phyloP scores from a whole-genome alignment of 2,888 invertebrate genomes.

The Caenorhabditis doughertyi region DNA sequence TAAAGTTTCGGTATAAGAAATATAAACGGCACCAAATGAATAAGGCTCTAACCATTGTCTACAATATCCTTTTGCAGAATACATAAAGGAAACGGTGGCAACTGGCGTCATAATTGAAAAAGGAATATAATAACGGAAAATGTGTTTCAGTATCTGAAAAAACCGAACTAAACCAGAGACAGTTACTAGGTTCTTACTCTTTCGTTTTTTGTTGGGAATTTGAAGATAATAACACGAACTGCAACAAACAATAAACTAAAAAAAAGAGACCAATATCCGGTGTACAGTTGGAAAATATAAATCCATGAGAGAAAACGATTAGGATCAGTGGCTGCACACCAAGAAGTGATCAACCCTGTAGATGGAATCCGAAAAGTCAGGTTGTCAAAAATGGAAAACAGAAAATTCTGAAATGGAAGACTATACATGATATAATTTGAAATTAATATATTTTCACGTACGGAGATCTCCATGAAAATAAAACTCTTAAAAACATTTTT shows the following conservation, averaged over 20 bases:
- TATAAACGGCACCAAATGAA: constrained; percentile 7
- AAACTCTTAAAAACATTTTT: neutral
- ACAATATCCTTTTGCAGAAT: constrained; percentile 2
- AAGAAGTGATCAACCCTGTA: neutral
- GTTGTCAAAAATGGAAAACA: neutral
- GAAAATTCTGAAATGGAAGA: neutral
- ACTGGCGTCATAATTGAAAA: neutral
- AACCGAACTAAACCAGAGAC: too few species aligned
- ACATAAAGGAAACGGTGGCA: neutral
- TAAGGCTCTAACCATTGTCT: neutral
- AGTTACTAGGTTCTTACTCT: neutral
- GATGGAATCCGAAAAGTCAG: constrained; percentile 11
- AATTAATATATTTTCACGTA: neutral
- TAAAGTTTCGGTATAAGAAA: neutral
- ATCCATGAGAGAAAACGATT: neutral
- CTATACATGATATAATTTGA: neutral
- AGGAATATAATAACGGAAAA: neutral
- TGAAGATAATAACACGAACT: neutral
- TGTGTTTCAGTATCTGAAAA: neutral
- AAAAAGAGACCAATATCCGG: constrained; percentile 1
- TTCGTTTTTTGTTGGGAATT: neutral
- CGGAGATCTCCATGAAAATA: neutral
- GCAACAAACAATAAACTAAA: neutral
- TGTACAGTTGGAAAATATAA: neutral
- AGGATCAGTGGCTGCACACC: neutral